phyloP scores from a whole-genome alignment of 2,113 vertebrate species.

The Nycticryphes semicollaris region DNA sequence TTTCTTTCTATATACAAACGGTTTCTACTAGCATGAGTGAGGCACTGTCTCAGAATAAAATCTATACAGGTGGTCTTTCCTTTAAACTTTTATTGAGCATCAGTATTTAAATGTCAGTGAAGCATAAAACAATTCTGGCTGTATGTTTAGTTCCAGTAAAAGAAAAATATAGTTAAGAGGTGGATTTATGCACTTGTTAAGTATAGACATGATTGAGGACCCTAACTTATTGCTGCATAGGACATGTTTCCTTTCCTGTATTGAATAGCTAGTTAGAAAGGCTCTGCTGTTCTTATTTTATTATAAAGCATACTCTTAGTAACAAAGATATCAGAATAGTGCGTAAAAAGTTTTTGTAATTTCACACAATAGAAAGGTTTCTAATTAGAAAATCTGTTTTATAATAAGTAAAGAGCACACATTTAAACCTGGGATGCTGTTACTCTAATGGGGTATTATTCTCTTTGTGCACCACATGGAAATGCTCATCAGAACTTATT shows the following conservation, averaged over 20 bases:
- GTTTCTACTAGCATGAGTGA: not conserved
- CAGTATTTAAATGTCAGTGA: not conserved
- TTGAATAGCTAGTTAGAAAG: not conserved
- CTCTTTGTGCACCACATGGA: not conserved
- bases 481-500: not conserved
- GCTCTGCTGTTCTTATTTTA: not conserved
- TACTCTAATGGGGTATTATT: not conserved
- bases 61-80: rapidly evolving
- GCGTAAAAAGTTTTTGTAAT: not conserved
- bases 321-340: not conserved
- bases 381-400: not conserved
- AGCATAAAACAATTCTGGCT: not conserved
- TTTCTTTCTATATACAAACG: not conserved
- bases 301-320: not conserved
- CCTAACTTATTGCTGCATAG: not conserved
- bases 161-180: not conserved
- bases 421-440: not conserved
- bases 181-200: rapidly evolving
- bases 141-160: not conserved
- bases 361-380: not conserved
- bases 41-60: not conserved
- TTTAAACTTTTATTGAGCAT: not conserved
- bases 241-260: not conserved
- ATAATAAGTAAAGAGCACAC: not conserved
- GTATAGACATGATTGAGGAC: not conserved